Conservation (phyloP, 2,113 vertebrate genomes). For the Laticauda colubrina region DNA sequence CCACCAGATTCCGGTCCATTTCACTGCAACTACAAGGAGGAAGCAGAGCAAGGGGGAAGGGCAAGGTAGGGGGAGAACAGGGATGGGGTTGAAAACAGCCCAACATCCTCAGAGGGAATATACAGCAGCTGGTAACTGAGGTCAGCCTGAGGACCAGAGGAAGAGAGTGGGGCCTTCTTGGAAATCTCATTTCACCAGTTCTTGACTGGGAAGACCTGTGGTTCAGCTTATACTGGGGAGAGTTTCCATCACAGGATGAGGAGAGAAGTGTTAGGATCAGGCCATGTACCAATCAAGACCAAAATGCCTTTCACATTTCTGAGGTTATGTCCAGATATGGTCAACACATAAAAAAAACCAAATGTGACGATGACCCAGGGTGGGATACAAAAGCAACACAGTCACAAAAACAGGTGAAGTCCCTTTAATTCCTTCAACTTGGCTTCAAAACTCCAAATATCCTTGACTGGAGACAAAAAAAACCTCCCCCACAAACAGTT, state of each 20-base stretch:
- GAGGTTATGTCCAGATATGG: background rate
- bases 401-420: no score
- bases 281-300: accelerated
- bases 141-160: background rate
- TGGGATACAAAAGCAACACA: no score
- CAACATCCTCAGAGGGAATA: background rate
- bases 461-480: no score
- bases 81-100: background rate
- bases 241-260: background rate
- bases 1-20: slow-evolving; percentile 17
- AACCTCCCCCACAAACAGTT: no score
- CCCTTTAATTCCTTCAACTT: no score
- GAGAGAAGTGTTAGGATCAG: background rate
- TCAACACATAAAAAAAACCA: background rate
- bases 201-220: no score
- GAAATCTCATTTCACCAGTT: background rate
- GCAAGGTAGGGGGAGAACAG: background rate
- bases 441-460: no score
- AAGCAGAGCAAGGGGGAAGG: background rate
- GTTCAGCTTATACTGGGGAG: background rate
- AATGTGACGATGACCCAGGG: no score
- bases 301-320: background rate
- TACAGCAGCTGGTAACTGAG: no score
- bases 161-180: background rate
- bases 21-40: background rate